A percentile compares a stretch with the other conserved stretches of the same genome.
phyloP scores from a whole-genome alignment of 1,140 invertebrate genomes.

The Drosophila triauraria region DNA sequence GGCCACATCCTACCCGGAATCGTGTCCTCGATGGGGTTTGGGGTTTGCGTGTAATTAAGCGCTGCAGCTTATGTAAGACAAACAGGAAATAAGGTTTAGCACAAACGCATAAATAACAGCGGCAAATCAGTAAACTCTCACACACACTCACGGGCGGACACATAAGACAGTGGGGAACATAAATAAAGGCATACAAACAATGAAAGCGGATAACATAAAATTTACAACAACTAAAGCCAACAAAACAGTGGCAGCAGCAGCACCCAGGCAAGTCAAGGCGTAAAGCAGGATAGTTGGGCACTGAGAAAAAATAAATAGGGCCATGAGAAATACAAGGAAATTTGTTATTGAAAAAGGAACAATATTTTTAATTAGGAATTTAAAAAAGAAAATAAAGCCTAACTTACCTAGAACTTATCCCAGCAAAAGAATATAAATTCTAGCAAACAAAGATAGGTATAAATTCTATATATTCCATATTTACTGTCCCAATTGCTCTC shows the following conservation, averaged over 20 bases:
- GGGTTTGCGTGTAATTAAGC: slow-evolving; percentile 74
- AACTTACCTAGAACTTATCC: neutral
- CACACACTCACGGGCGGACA: neutral
- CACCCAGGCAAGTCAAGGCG: slow-evolving; percentile 22
- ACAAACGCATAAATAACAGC: slow-evolving; percentile 79
- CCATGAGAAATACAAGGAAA: neutral
- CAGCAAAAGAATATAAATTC: neutral
- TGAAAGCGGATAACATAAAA: slow-evolving; percentile 82
- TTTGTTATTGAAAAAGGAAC: too few relatives aligned
- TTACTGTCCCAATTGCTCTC: neutral
- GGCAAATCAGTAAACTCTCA: slow-evolving; percentile 53
- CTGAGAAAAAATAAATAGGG: neutral
- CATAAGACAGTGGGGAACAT: slow-evolving; percentile 51
- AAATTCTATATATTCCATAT: too few relatives aligned
- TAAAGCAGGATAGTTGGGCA: slow-evolving; percentile 50
- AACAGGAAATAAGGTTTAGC: slow-evolving; percentile 81
- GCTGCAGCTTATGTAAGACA: slow-evolving; percentile 80
- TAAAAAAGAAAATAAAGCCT: too few relatives aligned
- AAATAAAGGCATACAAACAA: slow-evolving; percentile 77
- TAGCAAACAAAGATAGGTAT: neutral
- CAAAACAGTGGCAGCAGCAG: slow-evolving; percentile 44
- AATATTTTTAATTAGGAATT: neutral
- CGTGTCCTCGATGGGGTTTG: slow-evolving; percentile 33
- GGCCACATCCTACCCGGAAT: slow-evolving; percentile 33
- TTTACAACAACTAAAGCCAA: slow-evolving; percentile 75